Base-by-base conservation (phyloP, 2,888 invertebrate species). In the Polyploca ridens region DNA sequence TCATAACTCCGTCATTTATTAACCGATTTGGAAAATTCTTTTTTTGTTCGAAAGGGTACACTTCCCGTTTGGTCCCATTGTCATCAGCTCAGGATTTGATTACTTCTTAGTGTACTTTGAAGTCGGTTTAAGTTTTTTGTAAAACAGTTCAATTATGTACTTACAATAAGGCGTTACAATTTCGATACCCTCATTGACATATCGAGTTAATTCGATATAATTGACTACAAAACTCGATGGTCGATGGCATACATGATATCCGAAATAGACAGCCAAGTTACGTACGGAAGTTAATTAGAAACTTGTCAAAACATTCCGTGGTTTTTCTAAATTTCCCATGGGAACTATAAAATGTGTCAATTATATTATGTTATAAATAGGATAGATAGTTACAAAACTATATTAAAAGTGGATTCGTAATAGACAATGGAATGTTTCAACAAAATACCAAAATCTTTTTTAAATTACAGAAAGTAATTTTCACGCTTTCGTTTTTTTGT, bases 271-370 rank as follows among this genome's bases (percentile, higher is more conserved):
- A 41, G 10, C 8, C 8, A 7, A 10, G 41, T 13, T 16, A 3
- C 10, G 49, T 49, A 46, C 2, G 14, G 5, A 16, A 16, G 14
- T 49, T 49, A 16, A 49, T 49, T 44, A 44, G 49, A 49, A 49
- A 16, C 16, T 5, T 16, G 49, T 49, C 49, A 49, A 5, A 49
- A 49, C 8, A 49, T 49, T 49, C 7, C 46, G 41, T 46, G 46
- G 27, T 46, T 62, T 46, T 46, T 62, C 62, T 27, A 46, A 62
- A 62, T 46, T 46, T 44, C 35, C 35, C 33, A 35, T 35, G 59
- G 35, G 59, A 16, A 19, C 54, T 5, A 54, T 54, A 19, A 49
- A 54, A 54, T 14, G 6, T 54, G 54, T 14, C 54, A 54, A 19
- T 54, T 49, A 49, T 49, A 3, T 49, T n/a, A 49, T 49, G 16